Evolutionary conservation across 1,140 invertebrate species (phyloP), one percentile per base, ranked within the genome.

Genomic region (Zaprionus capensis): DNA sequence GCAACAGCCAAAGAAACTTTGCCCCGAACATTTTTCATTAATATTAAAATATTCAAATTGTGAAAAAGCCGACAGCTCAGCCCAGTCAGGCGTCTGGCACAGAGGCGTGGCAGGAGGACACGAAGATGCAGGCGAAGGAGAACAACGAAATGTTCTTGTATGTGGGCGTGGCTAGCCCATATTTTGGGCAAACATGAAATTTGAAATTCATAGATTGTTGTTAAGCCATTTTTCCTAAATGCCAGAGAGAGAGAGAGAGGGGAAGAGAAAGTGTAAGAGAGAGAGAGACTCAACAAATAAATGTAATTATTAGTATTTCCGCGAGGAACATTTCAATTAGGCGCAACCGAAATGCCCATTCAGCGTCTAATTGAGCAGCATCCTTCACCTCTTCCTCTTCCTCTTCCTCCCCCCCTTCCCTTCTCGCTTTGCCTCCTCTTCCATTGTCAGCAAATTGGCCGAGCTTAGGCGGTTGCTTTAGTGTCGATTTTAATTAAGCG

Each of bases 21-120:
- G 44, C 55, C 59, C 65, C 68, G 14, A 77, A 75, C 78, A 81
- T 76, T 84, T 84, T 90, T 70, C 84, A 88, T 88, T 87, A 88
- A 88, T 88, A 88, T 88, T 88, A 88, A 88, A 88, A 88, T 88
- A 88, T 88, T 88, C 81, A 87, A 87, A 87, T 87, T 87, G 73
- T 76, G 65, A 56, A 67, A 66, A 57, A 67, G 62, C 62, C 65
- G 65, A 58, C 65, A 62, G 51, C 31, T 26, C 46, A 49, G 24
- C 57, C 22, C 9, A 55, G 44, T 20, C 49, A 51, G 11, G 7
- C 6, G 57, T 24, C 15, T 22, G 46, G 28, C 28, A 28, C 20
- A 15, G 26, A 12, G 20, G 11, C 15, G 63, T 9, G 44, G n/a
- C 17, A 17, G 41, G 41, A 2, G n/a, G 5, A 46, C 15, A 46